Base-by-base conservation (phyloP, 2,113 vertebrate species). In the Toxotes chatareus region DNA sequence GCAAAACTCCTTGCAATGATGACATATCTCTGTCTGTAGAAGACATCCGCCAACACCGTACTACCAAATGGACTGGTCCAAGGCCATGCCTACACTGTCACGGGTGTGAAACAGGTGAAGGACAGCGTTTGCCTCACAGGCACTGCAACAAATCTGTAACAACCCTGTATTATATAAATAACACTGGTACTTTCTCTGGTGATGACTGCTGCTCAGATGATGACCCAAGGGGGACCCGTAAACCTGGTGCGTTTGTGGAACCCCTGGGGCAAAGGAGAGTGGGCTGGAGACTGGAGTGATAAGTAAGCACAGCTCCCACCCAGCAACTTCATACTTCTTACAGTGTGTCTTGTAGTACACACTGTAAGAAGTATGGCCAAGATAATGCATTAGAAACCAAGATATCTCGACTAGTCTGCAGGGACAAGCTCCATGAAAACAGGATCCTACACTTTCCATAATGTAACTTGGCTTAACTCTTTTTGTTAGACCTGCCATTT, bases 211-310 rank as follows among this genome's bases (percentile, higher is more conserved):
- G 42, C n/a, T 56, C 82, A 97, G 97, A 88, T 96, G 61, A 89
- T 85, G 23, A 96, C 94, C 76, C 78, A 69, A 68, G 70, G 88
- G 19, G 83, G 84, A 60, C 73, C 66, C 1, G 94, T 95, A 67
- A 88, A 94, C 34, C 90, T 97, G 8, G 92, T 97, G 38, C 95
- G 95, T 80, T 80, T 97, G 64, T 93, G 92, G 91, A 97, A 97
- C 91, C 96, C 96, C 0, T 97, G 95, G 96, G 96, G 96, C 0
- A 85, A 88, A 44, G 93, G 83, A 73, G 96, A 96, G 65, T 97
- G 96, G 96, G 96, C 76, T 10, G 96, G 95, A 89, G 94, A 93
- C 69, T 97, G 97, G 96, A 96, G 96, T 86, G 96, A 97, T 84
- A 83, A 80, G 97, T 97, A 83, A 94, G 82, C 57, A 40, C 0